Evolutionary conservation across 2,797 vertebrate species (phyloP).

Genomic region (Pteropus rufus): DNA sequence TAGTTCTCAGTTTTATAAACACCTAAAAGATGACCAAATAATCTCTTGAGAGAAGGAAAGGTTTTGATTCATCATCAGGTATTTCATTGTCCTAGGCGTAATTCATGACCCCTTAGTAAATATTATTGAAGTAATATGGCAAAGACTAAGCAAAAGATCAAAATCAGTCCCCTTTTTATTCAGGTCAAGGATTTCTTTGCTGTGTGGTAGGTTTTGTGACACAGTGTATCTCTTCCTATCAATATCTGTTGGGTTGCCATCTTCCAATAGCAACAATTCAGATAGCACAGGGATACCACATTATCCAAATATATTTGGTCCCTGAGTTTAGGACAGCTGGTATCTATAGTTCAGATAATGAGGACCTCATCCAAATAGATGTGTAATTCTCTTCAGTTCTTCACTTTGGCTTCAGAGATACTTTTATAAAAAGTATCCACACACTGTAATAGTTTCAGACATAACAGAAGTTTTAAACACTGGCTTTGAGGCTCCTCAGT

Average conservation of each 20-base stretch:
- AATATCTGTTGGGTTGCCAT: background rate
- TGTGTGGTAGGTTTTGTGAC: background rate
- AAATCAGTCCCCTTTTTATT: background rate
- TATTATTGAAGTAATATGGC: background rate
- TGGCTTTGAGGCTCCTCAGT: background rate
- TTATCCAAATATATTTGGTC: background rate
- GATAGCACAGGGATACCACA: background rate
- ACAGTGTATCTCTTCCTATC: background rate
- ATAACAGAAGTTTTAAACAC: background rate
- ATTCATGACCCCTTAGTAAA: background rate
- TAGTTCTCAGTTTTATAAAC: background rate
- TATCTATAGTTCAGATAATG: background rate
- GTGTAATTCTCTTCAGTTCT: background rate
- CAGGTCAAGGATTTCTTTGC: background rate
- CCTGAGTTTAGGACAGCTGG: background rate
- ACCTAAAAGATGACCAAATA: background rate
- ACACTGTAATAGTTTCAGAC: background rate
- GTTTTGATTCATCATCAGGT: background rate
- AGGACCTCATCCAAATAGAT: background rate
- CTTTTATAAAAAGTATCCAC: background rate
- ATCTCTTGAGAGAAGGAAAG: background rate
- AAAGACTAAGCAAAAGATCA: background rate
- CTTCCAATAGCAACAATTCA: background rate
- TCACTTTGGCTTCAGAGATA: background rate
- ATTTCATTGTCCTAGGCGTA: conserved; percentile 5